Evolutionary conservation across 2,888 invertebrate species (phyloP), one percentile per base, ranked within the genome.

Genomic region (Chloroclysta siterata): DNA sequence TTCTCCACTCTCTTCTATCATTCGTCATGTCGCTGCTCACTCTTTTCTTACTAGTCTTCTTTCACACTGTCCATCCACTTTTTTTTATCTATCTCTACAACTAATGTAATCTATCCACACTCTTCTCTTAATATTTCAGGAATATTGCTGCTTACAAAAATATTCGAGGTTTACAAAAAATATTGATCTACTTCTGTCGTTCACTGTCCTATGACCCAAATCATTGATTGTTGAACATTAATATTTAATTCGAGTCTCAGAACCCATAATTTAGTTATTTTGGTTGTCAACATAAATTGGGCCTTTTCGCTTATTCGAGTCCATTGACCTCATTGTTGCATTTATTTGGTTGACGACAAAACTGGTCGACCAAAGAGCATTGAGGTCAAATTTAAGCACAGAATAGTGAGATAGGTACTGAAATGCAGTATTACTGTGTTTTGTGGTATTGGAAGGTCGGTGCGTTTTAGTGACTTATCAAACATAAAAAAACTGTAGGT

Each of bases 241-340:
- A 61, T 55, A 14, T 46, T 55, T 22, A 5, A 57, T 48, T 56
- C 29, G 29, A 42, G 47, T 48, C 53, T 53, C 62, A 48, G 33
- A 53, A 53, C 41, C 47, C 52, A 61, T 42, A 36, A 15, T 53
- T 48, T 17, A 17, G 10, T 39, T 47, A 5, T 42, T 51, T 33
- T 15, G 51, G 52, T 52, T 50, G 55, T 15, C 42, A 44, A 56
- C 52, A 28, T 41, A 57, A 42, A 53, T 47, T 53, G 44, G 14
- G n/a, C 22, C n/a, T 52, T 62, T 57, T 48, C 53, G 42, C 42
- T 57, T 48, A 62, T 36, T 17, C 13, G 36, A 57, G 62, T 29
- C 3, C 56, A 53, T 17, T 57, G 62, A 53, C 56, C 62, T 53
- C 33, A 48, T 52, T 53, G 41, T 29, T 48, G 29, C 22, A 57